Base-by-base conservation (phyloP, 2,888 invertebrate species). In the Dasypogon diadema region DNA sequence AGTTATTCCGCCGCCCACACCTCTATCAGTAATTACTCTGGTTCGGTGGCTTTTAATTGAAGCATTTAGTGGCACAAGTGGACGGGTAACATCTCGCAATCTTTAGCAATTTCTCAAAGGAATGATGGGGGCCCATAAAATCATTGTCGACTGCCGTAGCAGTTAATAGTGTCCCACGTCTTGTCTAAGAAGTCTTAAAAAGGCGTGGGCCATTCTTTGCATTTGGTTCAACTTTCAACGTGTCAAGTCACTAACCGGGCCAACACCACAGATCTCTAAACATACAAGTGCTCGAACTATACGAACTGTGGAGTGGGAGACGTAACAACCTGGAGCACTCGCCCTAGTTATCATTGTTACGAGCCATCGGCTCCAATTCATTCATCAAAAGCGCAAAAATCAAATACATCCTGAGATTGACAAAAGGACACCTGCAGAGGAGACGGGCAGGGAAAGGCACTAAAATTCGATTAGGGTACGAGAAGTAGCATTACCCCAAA, bases 151-250 rank as follows among this genome's bases (percentile, higher is more conserved):
- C 30, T 58, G n/a, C 58, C 58, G 30, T 58, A n/a, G n/a, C n/a
- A n/a, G n/a, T 58, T 30, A 58, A 10, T 30, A 24, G 56, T 22
- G 21, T n/a, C 63, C 42, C 63, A 63, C 63, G 63, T 63, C 18
- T 42, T 42, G 42, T 42, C 63, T 21, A 63, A 63, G 42, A 42
- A 63, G 12, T n/a, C 12, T 12, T n/a, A 2, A 58, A n/a, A 26
- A 58, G 14, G n/a, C 14, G 58, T 58, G 16, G 56, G 56, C 14
- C 2, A 16, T 8, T 30, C 8, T 30, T 51, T 18, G 51, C 12
- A 30, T 58, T 16, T 30, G 58, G 8, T 16, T 22, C 55, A 24
- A 22, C 22, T 26, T 55, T n/a, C 21, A 30, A 5, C 30, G 30
- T n/a, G n/a, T n/a, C n/a, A n/a, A n/a, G n/a, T n/a, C n/a, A n/a